phyloP scores from a whole-genome alignment of 2,888 invertebrate species.

The Neoitamus cyanurus region DNA sequence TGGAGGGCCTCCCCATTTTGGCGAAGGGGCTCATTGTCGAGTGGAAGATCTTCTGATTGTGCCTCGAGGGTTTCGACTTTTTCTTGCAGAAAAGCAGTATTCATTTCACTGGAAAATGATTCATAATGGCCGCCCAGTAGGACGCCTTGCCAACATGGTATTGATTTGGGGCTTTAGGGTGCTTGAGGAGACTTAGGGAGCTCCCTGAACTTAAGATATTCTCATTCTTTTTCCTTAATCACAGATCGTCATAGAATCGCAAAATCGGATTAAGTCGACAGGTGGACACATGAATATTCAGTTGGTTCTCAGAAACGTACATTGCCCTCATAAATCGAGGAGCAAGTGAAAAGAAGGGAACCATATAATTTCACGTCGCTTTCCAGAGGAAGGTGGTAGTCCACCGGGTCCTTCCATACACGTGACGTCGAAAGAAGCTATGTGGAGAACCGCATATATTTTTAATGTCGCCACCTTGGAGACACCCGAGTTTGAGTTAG shows the following conservation, averaged over 20 bases:
- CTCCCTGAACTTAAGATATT: background rate
- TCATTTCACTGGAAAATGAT: constrained; percentile 5
- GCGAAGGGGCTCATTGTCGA: background rate
- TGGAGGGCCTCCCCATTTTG: background rate
- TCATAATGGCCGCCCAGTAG: background rate
- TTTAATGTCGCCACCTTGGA: background rate
- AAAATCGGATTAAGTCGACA: background rate
- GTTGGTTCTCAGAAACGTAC: background rate
- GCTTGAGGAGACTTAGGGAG: background rate
- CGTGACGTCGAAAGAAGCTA: background rate
- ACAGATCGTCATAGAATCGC: background rate
- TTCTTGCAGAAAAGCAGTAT: background rate
- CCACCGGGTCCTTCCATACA: background rate
- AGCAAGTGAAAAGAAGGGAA: background rate
- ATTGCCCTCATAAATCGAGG: background rate
- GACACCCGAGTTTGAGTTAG: background rate
- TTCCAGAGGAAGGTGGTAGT: background rate
- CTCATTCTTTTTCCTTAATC: background rate
- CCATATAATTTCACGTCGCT: background rate
- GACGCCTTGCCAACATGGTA: background rate
- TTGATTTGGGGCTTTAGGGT: background rate
- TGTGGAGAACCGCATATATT: background rate
- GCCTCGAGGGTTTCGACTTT: background rate
- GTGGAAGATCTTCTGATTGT: background rate
- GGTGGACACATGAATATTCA: background rate